phyloP scores from a whole-genome alignment of 2,113 vertebrate genomes.

The Mus spicilegus region DNA sequence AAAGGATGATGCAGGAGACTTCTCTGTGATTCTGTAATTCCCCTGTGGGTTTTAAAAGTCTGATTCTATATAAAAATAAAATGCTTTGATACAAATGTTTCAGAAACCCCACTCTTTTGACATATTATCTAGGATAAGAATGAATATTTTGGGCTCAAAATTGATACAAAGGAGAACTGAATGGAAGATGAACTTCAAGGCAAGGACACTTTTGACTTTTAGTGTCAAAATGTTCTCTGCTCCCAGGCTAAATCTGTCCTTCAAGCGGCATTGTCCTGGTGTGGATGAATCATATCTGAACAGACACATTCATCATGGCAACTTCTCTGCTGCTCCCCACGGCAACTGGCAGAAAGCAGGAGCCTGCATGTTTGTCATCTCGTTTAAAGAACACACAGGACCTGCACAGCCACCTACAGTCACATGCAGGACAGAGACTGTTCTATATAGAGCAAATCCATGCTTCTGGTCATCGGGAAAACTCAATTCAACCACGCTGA shows the following conservation, averaged over 20 bases:
- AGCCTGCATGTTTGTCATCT: background rate
- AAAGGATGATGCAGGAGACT: background rate
- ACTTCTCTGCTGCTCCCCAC: background rate
- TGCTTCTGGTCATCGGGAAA: background rate
- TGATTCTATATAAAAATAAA: constrained; percentile 53
- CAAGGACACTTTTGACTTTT: constrained; percentile 26
- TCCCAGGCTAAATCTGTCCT: constrained; percentile 11
- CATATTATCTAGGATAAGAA: constrained; percentile 5
- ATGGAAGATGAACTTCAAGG: constrained; percentile 58
- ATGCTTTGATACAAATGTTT: constrained; percentile 32
- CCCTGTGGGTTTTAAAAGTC: background rate
- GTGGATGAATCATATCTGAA: background rate
- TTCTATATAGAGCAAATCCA: background rate
- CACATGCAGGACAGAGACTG: background rate
- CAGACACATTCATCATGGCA: background rate
- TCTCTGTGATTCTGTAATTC: background rate
- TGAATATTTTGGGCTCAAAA: constrained; percentile 49
- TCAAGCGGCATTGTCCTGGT: background rate
- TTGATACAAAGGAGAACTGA: constrained; percentile 51
- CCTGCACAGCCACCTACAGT: background rate
- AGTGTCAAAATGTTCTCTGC: background rate
- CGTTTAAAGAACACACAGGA: background rate
- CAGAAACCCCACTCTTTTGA: constrained; percentile 17
- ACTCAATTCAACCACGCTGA: background rate
- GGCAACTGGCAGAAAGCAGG: background rate